Percentiles rank a stretch among this genome's conserved stretches.
Conservation (phyloP, 2,888 invertebrate species). For the Leptura quadrifasciata region DNA sequence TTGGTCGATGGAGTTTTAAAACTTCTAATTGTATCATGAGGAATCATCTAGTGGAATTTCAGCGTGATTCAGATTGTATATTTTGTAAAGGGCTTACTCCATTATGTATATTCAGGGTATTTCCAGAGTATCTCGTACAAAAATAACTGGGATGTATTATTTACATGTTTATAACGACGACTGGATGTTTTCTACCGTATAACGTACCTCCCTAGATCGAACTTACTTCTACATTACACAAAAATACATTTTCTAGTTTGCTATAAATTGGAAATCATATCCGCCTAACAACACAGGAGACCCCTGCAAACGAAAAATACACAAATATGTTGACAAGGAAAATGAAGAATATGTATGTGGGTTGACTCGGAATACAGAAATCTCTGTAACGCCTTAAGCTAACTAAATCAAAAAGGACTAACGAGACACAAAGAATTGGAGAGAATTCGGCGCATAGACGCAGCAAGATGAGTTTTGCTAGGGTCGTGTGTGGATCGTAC, state of each 20-base stretch:
- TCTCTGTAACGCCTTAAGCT: conserved; percentile 33
- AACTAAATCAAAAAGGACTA: conserved; percentile 33
- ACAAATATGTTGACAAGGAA: conserved; percentile 33
- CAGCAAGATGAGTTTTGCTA: not conserved
- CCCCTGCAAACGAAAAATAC: conserved; percentile 16
- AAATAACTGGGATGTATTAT: not conserved
- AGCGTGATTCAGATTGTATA: too few species aligned
- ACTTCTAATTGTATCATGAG: too few species aligned
- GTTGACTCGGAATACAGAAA: conserved; percentile 20
- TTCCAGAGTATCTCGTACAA: not conserved
- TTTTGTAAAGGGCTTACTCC: not conserved
- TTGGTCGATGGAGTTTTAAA: too few species aligned
- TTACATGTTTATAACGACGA: conserved; percentile 14
- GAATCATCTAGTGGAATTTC: too few species aligned
- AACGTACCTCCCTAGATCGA: conserved; percentile 15
- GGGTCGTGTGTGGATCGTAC: not conserved
- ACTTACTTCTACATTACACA: conserved; percentile 20
- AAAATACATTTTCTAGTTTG: conserved; percentile 24
- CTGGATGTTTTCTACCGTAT: not conserved
- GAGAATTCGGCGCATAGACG: not conserved
- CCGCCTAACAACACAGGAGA: conserved; percentile 20
- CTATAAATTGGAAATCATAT: conserved; percentile 33
- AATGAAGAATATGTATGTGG: conserved; percentile 28
- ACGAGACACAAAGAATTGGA: conserved; percentile 22
- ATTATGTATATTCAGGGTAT: not conserved